Evolutionary conservation across 2,888 invertebrate species (phyloP), one percentile per base, ranked within the genome.

Genomic region (Onchidella celtica): DNA sequence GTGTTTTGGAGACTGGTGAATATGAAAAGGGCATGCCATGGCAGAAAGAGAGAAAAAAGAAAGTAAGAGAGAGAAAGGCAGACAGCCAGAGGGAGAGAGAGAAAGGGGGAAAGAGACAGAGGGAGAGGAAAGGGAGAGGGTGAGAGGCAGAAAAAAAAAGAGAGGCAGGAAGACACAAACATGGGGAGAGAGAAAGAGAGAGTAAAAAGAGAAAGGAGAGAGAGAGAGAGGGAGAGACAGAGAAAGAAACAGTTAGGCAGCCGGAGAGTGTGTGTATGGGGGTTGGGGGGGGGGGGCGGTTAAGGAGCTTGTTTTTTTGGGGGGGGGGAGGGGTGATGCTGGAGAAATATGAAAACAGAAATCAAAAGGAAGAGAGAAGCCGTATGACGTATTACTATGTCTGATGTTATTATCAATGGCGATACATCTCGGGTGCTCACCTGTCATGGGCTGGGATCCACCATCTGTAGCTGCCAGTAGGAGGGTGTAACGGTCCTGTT

Each of bases 381-480:
- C n/a, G n/a, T n/a, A n/a, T n/a, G n/a, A n/a, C n/a, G n/a, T n/a
- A n/a, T n/a, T n/a, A n/a, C n/a, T n/a, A n/a, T n/a, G n/a, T n/a
- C n/a, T n/a, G n/a, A n/a, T n/a, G n/a, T n/a, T n/a, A n/a, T n/a
- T n/a, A n/a, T n/a, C n/a, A n/a, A n/a, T n/a, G n/a, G n/a, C n/a
- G n/a, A n/a, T n/a, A n/a, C n/a, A n/a, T n/a, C n/a, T n/a, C n/a
- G n/a, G n/a, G n/a, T n/a, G 6, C 65, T 55, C 21, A 79, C 91
- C 91, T 11, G 89, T 89, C 69, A 87, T 73, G 17, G 86, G 84
- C 17, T 90, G 91, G 57, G 84, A 83, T 0, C 91, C 91, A 21
- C 89, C 89, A 85, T 91, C 91, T 21, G 84, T 86, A 3, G 91
- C 91, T 34, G 86, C 85, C 47, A 91, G 85, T 27, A 83, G 83